Evolutionary conservation across 1,140 invertebrate genomes (phyloP).

Genomic region (Apis dorsata): DNA sequence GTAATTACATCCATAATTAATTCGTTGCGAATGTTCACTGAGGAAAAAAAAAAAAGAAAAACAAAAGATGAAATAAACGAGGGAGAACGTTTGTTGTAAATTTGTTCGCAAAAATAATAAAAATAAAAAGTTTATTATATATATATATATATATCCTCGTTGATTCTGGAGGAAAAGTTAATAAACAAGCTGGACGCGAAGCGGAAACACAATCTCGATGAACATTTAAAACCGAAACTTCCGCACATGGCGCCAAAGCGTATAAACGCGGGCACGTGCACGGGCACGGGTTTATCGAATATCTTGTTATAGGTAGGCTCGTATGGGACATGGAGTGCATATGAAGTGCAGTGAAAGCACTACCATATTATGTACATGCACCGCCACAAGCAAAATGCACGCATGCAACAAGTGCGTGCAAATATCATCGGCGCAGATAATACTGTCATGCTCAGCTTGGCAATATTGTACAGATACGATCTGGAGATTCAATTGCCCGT

Average conservation of each 20-base stretch:
- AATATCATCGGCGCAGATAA: constrained; percentile 78
- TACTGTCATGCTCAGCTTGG: constrained; percentile 76
- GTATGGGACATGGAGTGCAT: constrained; percentile 78
- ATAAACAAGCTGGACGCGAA: constrained; percentile 56
- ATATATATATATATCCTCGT: not conserved
- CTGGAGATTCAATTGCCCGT: constrained; percentile 74
- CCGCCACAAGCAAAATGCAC: constrained; percentile 73
- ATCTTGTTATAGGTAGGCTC: constrained; percentile 76
- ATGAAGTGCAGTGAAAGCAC: constrained; percentile 78
- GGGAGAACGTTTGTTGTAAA: not conserved
- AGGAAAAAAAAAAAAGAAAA: not conserved
- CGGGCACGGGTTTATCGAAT: constrained; percentile 68
- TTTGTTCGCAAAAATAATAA: not conserved
- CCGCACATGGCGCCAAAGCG: constrained; percentile 67
- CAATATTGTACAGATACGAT: constrained; percentile 69
- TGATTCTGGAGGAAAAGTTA: constrained; percentile 35
- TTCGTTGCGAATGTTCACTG: not conserved
- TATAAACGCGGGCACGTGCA: constrained; percentile 63
- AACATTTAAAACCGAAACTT: constrained; percentile 73
- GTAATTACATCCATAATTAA: not conserved
- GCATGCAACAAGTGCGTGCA: constrained; percentile 79
- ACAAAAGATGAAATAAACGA: not conserved
- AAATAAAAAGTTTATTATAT: not conserved
- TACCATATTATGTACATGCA: constrained; percentile 76
- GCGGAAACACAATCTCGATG: constrained; percentile 61